A percentile compares a stretch with the other conserved stretches of the same genome.
These are phyloP conservation scores for Trachelus iudaicus DNA, from an alignment of 2,888 invertebrate genomes.

Conservation along the genomic window DNA sequence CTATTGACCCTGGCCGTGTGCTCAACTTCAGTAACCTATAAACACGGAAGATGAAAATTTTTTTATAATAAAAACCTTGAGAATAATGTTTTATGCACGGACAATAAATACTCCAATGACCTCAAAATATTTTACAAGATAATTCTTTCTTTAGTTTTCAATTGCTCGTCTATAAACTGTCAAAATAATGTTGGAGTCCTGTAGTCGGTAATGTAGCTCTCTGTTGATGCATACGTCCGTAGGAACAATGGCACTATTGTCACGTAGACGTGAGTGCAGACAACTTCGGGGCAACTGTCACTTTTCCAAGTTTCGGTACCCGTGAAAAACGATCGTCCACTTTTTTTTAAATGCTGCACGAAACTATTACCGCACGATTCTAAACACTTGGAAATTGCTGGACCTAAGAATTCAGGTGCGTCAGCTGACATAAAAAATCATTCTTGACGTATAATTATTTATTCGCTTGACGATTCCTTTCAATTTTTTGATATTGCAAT, in stretches of 20 bases:
- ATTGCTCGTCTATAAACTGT: background rate
- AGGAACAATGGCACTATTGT: slow-evolving; percentile 25
- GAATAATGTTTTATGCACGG: background rate
- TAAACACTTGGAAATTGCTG: slow-evolving; percentile 43
- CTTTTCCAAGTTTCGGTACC: slow-evolving; percentile 39
- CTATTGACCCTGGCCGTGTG: background rate
- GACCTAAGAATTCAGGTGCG: slow-evolving; percentile 37
- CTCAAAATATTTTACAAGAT: background rate
- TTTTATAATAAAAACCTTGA: background rate
- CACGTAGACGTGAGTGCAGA: slow-evolving; percentile 44
- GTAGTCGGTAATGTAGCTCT: background rate
- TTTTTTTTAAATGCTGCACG: slow-evolving; percentile 47
- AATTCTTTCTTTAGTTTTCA: background rate
- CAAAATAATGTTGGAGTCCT: background rate
- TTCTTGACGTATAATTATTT: background rate
- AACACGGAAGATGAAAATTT: background rate
- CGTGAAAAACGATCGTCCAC: background rate
- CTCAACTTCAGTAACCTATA: background rate
- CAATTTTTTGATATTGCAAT: background rate
- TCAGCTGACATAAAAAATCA: background rate
- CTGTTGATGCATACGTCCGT: background rate
- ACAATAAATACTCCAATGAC: background rate
- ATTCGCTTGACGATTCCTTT: background rate
- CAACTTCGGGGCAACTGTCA: slow-evolving; percentile 56
- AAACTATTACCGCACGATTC: slow-evolving; percentile 23